Base-by-base conservation (phyloP, 2,888 invertebrate species). In the Phaonia tiefii region DNA sequence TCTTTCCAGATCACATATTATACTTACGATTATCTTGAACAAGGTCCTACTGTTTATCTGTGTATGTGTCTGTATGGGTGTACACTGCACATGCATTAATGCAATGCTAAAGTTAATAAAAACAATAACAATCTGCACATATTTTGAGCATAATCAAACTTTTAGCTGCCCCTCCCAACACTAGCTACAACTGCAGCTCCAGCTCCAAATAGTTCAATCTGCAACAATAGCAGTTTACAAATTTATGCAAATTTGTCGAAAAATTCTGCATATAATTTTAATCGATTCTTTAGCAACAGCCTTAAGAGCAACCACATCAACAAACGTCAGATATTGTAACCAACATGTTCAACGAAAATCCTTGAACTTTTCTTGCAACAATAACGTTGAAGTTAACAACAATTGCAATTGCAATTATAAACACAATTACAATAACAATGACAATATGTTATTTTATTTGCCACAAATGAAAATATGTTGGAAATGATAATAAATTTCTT, bases 61-160 rank as follows among this genome's bases (percentile, higher is more conserved):
- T 11, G 20, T 22, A 20, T 22, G 8, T 22, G 20, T 7, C 8
- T n/a, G 31, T 49, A 11, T 20, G 51, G 13, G 31, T 51, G 31
- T 17, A 54, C 54, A n/a, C 71, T 42, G 31, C 8, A 8, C 46
- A 56, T 58, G 42, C 22, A 74, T 80, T 56, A 67, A 80, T 75
- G 77, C 77, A 63, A 75, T 80, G 67, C 54, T 67, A 80, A 80
- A 75, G 80, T 80, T 80, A 80, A 71, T 80, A 60, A 80, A 71
- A 80, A 75, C 77, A 80, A 77, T 71, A 80, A 77, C 74, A 77
- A 70, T 39, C 63, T 63, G 63, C 39, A 63, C 42, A 31, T 31
- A 31, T 31, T 63, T 42, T n/a, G 42, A 63, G 22, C 63, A 63
- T 39, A 42, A 63, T 63, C 63, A 63, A 63, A 39, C n/a, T 42